A percentile compares a stretch with the other conserved stretches of the same genome.
phyloP scores from a whole-genome alignment of 2,797 vertebrate species.

The Paedocypris micromegethes region DNA sequence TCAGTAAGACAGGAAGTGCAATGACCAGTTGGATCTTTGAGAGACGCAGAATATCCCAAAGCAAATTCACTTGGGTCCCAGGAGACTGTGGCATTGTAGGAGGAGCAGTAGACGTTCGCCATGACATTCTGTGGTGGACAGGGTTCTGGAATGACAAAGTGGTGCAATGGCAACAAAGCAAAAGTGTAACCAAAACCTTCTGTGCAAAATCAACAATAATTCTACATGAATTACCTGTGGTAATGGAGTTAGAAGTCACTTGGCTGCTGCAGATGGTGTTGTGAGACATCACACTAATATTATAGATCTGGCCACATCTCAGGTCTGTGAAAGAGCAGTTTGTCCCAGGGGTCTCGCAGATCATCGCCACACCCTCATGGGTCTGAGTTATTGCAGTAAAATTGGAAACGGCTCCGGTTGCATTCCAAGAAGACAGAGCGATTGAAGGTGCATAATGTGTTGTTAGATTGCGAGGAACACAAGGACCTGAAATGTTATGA shows the following conservation, averaged over 20 bases:
- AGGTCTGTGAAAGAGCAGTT: constrained; percentile 28
- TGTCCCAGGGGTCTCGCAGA: constrained; percentile 24
- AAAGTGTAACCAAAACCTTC: too few relatives aligned
- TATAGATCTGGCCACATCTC: constrained; percentile 41
- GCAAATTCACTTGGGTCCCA: constrained; percentile 62
- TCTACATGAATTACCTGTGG: constrained; percentile 54
- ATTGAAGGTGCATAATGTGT: constrained; percentile 29
- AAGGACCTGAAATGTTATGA: constrained; percentile 34
- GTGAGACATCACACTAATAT: constrained; percentile 25
- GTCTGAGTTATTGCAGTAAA: constrained; percentile 41
- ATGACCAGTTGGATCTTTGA: constrained; percentile 46
- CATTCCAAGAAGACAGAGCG: constrained; percentile 37
- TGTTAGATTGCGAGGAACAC: constrained; percentile 35
- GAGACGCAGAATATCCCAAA: constrained; percentile 55
- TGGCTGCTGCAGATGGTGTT: constrained; percentile 25
- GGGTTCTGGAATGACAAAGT: constrained; percentile 54
- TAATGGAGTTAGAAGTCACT: constrained; percentile 48
- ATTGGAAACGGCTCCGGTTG: constrained; percentile 26
- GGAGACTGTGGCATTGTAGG: constrained; percentile 47
- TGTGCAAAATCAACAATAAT: not conserved
- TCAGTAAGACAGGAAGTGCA: constrained; percentile 47
- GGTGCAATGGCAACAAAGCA: too few relatives aligned
- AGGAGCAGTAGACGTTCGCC: constrained; percentile 53
- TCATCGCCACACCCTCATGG: constrained; percentile 19
- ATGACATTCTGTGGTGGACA: constrained; percentile 63